Evolutionary conservation across 1,140 invertebrate species (phyloP).

Genomic region (Druon quercuslanigerum): DNA sequence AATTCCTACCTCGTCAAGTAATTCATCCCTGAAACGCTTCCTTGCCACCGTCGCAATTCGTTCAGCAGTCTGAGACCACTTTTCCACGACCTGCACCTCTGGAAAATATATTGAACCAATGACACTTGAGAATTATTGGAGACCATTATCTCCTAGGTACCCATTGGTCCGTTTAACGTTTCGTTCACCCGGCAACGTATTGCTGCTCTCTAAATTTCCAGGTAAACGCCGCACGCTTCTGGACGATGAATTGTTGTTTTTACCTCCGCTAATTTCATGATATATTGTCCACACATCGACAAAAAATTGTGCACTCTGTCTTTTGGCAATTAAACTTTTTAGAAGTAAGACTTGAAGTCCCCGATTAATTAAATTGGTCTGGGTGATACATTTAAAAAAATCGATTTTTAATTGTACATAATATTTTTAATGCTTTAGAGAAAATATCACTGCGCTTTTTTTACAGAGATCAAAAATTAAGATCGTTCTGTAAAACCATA

Average conservation of each 20-base stretch:
- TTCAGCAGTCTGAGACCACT: slow-evolving; percentile 25
- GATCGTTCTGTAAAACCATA: too few relatives aligned
- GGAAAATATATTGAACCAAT: slow-evolving; percentile 20
- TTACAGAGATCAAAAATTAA: too few relatives aligned
- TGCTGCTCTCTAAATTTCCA: slow-evolving; percentile 9
- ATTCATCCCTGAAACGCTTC: slow-evolving; percentile 6
- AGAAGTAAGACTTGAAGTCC: too few relatives aligned
- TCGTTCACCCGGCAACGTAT: slow-evolving; percentile 12
- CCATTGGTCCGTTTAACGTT: slow-evolving; percentile 13
- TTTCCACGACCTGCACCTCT: slow-evolving; percentile 20
- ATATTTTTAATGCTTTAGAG: too few relatives aligned
- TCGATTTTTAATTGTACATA: too few relatives aligned
- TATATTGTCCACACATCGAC: neutral
- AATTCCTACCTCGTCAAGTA: slow-evolving; percentile 6
- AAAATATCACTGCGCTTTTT: too few relatives aligned
- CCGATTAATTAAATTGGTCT: too few relatives aligned
- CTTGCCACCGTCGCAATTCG: slow-evolving; percentile 19
- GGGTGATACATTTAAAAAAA: too few relatives aligned
- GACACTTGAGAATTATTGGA: slow-evolving; percentile 24
- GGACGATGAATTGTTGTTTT: neutral
- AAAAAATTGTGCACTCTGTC: too few relatives aligned
- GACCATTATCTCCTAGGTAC: slow-evolving; percentile 18
- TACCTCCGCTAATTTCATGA: neutral
- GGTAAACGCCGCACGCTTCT: neutral
- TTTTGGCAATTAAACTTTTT: neutral